Conservation (phyloP, 2,888 invertebrate genomes). For the Amiota communis region DNA sequence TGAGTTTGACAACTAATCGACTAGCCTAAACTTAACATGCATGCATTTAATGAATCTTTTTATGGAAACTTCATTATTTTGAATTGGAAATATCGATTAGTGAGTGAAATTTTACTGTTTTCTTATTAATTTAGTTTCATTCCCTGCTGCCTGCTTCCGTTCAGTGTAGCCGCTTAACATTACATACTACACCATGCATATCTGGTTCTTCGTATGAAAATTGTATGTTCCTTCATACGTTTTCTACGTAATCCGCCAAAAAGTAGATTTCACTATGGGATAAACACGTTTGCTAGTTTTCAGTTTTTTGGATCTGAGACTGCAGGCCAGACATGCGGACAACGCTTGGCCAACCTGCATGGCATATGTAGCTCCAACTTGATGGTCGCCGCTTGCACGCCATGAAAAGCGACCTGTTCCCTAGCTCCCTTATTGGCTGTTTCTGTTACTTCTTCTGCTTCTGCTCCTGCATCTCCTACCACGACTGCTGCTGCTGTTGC, state of each 20-base stretch:
- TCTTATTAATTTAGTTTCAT: too few species aligned
- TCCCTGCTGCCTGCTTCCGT: background rate
- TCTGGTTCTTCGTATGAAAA: too few species aligned
- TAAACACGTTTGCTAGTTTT: constrained; percentile 41
- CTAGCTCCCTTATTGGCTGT: constrained; percentile 56
- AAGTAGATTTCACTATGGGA: constrained; percentile 54
- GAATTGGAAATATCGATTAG: too few species aligned
- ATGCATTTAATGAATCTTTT: too few species aligned
- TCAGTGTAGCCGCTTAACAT: constrained; percentile 13
- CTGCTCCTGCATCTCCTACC: too few species aligned
- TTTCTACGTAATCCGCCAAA: constrained; percentile 56
- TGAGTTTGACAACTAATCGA: too few species aligned
- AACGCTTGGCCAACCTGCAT: constrained; percentile 14
- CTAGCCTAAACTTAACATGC: too few species aligned
- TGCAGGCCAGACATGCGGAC: constrained; percentile 49
- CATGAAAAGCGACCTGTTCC: background rate
- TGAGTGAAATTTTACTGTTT: too few species aligned
- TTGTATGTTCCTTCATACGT: constrained; percentile 35
- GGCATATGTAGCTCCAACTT: constrained; percentile 9
- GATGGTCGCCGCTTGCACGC: background rate
- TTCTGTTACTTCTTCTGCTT: constrained; percentile 31
- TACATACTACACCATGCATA: too few species aligned
- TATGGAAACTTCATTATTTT: too few species aligned
- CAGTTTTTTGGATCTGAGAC: constrained; percentile 7
- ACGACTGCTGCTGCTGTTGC: too few species aligned